phyloP scores from a whole-genome alignment of 2,888 invertebrate species.

The Drosophila vallismaia region DNA sequence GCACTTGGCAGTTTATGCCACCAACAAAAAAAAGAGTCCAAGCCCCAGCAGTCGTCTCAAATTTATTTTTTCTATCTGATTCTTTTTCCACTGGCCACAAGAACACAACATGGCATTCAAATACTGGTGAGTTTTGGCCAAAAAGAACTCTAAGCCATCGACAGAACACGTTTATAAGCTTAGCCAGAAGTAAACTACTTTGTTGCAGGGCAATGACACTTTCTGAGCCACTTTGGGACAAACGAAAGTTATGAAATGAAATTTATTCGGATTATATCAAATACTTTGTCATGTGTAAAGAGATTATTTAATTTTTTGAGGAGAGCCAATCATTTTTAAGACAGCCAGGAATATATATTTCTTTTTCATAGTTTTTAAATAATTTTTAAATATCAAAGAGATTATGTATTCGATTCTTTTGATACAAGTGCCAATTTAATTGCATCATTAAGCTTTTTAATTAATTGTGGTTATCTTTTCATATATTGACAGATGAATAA shows the following conservation, averaged over 20 bases:
- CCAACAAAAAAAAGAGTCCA: constrained; percentile 10
- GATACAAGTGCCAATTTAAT: constrained; percentile 1
- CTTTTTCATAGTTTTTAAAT: not conserved
- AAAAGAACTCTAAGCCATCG: constrained; percentile 42
- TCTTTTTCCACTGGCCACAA: constrained; percentile 27
- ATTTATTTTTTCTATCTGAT: constrained; percentile 41
- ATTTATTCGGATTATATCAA: constrained; percentile 2
- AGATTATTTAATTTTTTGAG: constrained; percentile 10
- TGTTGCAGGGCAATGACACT: constrained; percentile 28
- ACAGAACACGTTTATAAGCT: constrained; percentile 48
- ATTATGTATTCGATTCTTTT: not conserved
- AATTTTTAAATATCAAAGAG: not conserved
- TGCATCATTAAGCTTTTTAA: constrained; percentile 2
- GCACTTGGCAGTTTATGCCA: constrained; percentile 44
- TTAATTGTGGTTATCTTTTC: not conserved
- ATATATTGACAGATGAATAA: not conserved
- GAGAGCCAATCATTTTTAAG: not conserved
- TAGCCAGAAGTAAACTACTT: constrained; percentile 27
- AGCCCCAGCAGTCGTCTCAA: constrained; percentile 38
- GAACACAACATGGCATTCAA: constrained; percentile 48
- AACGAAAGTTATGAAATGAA: not conserved
- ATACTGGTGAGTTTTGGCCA: constrained; percentile 44
- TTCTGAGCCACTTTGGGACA: too few relatives aligned
- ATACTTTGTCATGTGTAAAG: constrained; percentile 9
- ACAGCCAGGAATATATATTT: not conserved